These are phyloP conservation scores for Sebastes matsubarae DNA, from an alignment of 2,797 vertebrate genomes.

Conservation along the genomic window DNA sequence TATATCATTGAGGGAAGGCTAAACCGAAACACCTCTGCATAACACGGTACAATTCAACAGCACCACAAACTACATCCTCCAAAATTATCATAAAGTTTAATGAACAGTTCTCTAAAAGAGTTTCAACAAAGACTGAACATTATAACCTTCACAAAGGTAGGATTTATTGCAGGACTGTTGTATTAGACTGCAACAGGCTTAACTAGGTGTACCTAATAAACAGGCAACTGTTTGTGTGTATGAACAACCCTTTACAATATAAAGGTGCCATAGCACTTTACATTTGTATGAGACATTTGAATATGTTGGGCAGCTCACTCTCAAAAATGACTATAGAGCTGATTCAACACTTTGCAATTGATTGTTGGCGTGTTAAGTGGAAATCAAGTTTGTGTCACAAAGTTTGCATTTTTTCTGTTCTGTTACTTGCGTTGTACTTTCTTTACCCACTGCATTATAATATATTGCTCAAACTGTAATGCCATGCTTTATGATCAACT, in stretches of 20 bases:
- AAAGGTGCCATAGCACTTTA: background rate
- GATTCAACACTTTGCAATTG: background rate
- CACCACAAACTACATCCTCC: background rate
- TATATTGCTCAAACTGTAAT: background rate
- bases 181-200: background rate
- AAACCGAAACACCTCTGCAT: background rate
- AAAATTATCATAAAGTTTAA: background rate
- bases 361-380: background rate
- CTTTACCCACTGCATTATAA: background rate
- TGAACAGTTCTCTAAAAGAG: too few relatives aligned
- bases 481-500: background rate
- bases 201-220: background rate
- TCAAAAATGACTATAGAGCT: background rate
- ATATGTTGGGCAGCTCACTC: fast-evolving
- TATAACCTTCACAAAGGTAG: background rate
- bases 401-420: fast-evolving
- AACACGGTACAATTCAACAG: too few relatives aligned
- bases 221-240: background rate
- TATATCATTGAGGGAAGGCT: background rate
- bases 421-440: background rate
- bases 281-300: background rate
- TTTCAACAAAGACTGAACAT: background rate
- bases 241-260: background rate
- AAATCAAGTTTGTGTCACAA: background rate
- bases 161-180: background rate